Evolutionary conservation across 2,797 vertebrate species (phyloP), one percentile per base, ranked within the genome.

Genomic region (Sandelia bainsii): DNA sequence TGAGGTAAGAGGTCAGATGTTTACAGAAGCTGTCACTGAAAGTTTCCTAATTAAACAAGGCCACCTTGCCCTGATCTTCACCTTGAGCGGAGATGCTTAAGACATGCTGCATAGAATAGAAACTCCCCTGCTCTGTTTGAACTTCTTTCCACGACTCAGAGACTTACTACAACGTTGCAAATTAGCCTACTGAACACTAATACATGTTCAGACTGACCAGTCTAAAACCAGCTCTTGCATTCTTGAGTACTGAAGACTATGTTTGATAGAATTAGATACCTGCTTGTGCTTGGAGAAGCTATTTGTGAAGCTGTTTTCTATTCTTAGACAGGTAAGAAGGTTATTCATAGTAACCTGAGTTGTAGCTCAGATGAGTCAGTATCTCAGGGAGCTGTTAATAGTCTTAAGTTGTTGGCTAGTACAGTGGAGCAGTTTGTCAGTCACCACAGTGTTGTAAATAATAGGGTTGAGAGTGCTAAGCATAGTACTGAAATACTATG

Each of bases 361-460:
- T 79, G 70, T 69, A 48, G 20, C 46, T 48, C 46, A 22, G 37
- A 63, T 73, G 58, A 87, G 27, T 60, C 45, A 66, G 17, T 50
- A 46, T 58, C 50, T 57, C 51, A 19, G 7, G 54, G 64, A 29
- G 42, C 57, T 57, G 23, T 61, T 25, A 32, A 75, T 59, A 69
- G 39, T 40, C 42, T 67, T 52, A 75, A 69, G 61, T 84, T 71
- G 69, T 77, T 54, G 75, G 73, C 73, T 81, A 80, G 84, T 74
- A 29, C 27, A 56, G 29, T 69, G 46, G 50, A 44, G 16, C 8
- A n/a, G 27, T 5, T 32, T 19, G 27, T 32, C 8, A 10, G 16
- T 34, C 29, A 34, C 52, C 17, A n/a, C 52, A 13, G 9, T 54
- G 17, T 20, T 32, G 27, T 32, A 9, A 53, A n/a, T 53, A 23